Base-by-base conservation (phyloP, 2,888 invertebrate genomes). In the Oscheius sp. region DNA sequence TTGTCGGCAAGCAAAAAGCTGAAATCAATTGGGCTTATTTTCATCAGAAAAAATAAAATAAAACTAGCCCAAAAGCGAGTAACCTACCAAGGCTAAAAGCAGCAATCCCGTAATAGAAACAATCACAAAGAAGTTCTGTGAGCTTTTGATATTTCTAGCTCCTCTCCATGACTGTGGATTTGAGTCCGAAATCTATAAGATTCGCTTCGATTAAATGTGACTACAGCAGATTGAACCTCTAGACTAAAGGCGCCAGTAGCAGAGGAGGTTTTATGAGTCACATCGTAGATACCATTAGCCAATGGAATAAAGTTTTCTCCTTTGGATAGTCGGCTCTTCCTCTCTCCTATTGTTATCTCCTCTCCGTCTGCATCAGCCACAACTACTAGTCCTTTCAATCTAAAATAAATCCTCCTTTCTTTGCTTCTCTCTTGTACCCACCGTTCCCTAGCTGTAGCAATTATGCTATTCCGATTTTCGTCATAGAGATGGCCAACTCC, bases 401-500 rank as follows among this genome's bases (percentile, higher is more conserved):
- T 55, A 15, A 39, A 31, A 42, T 15, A 27, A 10, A 29, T 20
- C 25, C 6, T 17, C 23, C 48, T 31, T 53, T 29, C 27, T 12
- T 34, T 23, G n/a, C 52, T 12, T 4, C 6, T 25, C 3, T 20
- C 20, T 6, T 1, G 3, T 5, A 8, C 29, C n/a, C 23, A 48
- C 65, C 74, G 57, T 33, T 53, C 68, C 20, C 74, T 71, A 8
- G 83, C 31, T 12, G 76, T 61, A 25, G 70, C 69, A 15, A 76
- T 39, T 15, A 85, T 66, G n/a, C 83, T 68, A 15, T 58, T 46
- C 25, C 73, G 70, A 65, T 85, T 85, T 55, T 85, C 85, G 2
- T 74, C 73, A 58, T 77, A 84, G 15, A 84, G 48, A 65, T 82
- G 77, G 8, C 81, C 79, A 29, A 76, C 73, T n/a, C 80, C 81